A percentile compares a stretch with the other conserved stretches of the same genome.
Evolutionary conservation across 2,797 vertebrate species (phyloP).

Genomic region (Protosalanx chinensis): DNA sequence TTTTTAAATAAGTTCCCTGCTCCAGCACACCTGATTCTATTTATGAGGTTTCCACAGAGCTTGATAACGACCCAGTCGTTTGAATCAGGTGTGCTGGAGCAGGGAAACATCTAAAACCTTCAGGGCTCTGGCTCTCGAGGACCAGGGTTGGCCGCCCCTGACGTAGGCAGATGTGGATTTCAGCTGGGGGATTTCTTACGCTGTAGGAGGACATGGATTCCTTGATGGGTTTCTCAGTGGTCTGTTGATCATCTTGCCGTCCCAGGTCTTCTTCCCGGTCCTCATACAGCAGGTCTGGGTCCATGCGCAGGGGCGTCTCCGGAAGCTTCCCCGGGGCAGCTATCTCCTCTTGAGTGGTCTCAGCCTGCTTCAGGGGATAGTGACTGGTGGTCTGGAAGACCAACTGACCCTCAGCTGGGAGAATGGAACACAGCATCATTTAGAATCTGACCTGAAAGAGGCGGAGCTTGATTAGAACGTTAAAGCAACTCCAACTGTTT

Average conservation of each 20-base stretch:
- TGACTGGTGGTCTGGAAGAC: conserved; percentile 89
- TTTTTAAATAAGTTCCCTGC: too few species aligned
- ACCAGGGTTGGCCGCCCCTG: too few species aligned
- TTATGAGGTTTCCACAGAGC: too few species aligned
- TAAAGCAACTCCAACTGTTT: too few species aligned
- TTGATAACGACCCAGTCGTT: too few species aligned
- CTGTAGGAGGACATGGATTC: conserved; percentile 86
- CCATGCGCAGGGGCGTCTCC: conserved; percentile 88
- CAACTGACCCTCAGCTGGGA: conserved; percentile 71
- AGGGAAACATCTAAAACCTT: too few species aligned
- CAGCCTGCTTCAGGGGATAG: conserved; percentile 79
- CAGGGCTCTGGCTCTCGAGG: too few species aligned
- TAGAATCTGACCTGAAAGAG: not conserved
- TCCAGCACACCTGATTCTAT: too few species aligned
- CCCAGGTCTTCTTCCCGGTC: conserved; percentile 57
- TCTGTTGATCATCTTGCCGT: conserved; percentile 75
- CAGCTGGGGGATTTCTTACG: conserved; percentile 62
- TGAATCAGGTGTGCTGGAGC: too few species aligned
- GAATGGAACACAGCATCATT: not conserved
- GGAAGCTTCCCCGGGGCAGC: conserved; percentile 89
- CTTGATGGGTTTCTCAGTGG: conserved; percentile 78
- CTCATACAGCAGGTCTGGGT: conserved; percentile 69
- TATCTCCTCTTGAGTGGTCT: conserved; percentile 87
- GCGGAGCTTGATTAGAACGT: not conserved
- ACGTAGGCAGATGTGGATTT: not conserved